Base-by-base conservation (phyloP, 1,140 invertebrate genomes). In the Phthorimaea operculella region DNA sequence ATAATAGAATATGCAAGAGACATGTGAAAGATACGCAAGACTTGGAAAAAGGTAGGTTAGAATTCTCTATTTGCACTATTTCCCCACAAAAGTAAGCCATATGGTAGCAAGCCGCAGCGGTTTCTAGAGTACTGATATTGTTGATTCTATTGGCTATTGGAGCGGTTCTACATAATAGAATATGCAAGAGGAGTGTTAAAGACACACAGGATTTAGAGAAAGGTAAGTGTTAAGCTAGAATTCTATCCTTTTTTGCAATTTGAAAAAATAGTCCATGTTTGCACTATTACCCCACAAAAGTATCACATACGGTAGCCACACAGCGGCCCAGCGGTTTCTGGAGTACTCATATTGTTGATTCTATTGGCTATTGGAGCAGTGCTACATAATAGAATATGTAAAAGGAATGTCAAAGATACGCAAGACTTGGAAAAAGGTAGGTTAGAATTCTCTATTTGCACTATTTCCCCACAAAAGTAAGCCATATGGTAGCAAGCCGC, bases 1-100 rank as follows among this genome's bases (percentile, higher is more conserved):
- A 42, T 42, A 42, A 42, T 42, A 14, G 11, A 42, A n/a, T 42
- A 14, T 42, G 39, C 39, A 42, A 42, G 39, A 42, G 39, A 42
- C 39, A 14, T n/a, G 11, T 42, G 3, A 11, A n/a, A 11, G 39
- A 42, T 42, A 14, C 11, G 9, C 39, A 42, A 4, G 39, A 42
- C 4, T 14, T 42, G 39, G 39, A 42, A 8, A 42, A 42, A 42
- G 39, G 39, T 42, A 42, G 14, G 39, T 42, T 42, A n/a, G n/a
- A n/a, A n/a, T n/a, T n/a, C n/a, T n/a, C n/a, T n/a, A n/a, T n/a
- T n/a, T n/a, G n/a, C n/a, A n/a, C n/a, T n/a, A n/a, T n/a, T n/a
- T n/a, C n/a, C n/a, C n/a, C n/a, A n/a, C n/a, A n/a, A n/a, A n/a
- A n/a, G n/a, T n/a, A n/a, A n/a, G n/a, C n/a, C n/a, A n/a, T n/a